phyloP scores from a whole-genome alignment of 2,113 vertebrate genomes.

The Halichoerus grypus region DNA sequence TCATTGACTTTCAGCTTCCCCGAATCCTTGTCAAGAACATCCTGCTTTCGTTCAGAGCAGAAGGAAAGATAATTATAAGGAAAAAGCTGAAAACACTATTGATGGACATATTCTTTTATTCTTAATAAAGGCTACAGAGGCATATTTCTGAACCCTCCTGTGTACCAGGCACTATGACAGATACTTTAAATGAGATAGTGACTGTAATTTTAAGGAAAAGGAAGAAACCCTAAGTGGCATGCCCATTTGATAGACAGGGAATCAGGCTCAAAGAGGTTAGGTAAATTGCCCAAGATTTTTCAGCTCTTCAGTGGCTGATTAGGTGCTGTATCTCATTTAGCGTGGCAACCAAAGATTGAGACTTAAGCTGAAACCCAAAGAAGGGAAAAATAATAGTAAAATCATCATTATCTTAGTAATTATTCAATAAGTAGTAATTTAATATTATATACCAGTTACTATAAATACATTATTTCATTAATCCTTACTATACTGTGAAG shows the following conservation, averaged over 20 bases:
- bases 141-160: not conserved
- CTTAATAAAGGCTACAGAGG: not conserved
- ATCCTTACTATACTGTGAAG: constrained; percentile 15
- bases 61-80: constrained; percentile 66
- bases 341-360: not conserved
- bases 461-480: constrained; percentile 26
- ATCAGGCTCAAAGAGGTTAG: constrained; percentile 6
- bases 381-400: constrained; percentile 37
- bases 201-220: not conserved
- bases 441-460: not conserved
- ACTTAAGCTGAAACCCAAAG: constrained; percentile 9
- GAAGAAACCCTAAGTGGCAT: not conserved
- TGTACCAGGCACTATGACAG: not conserved
- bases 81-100: constrained; percentile 34
- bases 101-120: constrained; percentile 38
- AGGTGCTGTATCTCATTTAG: not conserved
- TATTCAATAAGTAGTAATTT: constrained; percentile 12
- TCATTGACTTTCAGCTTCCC: constrained; percentile 75
- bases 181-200: constrained; percentile 27
- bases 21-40: constrained; percentile 66
- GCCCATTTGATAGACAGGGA: not conserved
- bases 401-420: constrained; percentile 4
- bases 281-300: constrained; percentile 32
- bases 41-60: constrained; percentile 64
- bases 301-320: not conserved